Conservation (phyloP, 1,140 invertebrate genomes). For the Apolygus lucorum region DNA sequence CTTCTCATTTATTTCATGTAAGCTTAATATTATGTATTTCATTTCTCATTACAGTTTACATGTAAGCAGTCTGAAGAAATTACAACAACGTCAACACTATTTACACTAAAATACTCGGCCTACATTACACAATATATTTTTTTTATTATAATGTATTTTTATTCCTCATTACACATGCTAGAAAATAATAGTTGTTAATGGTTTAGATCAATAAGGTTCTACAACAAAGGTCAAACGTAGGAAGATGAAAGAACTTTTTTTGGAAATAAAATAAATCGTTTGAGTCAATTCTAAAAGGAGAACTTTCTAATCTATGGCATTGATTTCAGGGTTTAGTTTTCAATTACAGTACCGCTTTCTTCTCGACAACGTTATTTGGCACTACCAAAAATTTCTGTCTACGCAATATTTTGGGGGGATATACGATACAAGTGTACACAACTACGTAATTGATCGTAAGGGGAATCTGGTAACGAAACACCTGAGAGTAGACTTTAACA, state of each 20-base stretch:
- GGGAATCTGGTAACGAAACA: no score
- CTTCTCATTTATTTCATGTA: neutral
- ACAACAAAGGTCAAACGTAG: neutral
- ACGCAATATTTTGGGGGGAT: no score
- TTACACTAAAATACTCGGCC: constrained; percentile 1
- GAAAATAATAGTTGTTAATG: neutral
- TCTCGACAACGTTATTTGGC: no score
- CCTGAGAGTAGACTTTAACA: no score
- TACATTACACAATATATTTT: constrained; percentile 4
- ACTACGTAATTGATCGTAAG: no score
- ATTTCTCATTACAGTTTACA: neutral
- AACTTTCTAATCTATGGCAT: no score
- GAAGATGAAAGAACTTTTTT: neutral
- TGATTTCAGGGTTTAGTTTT: no score
- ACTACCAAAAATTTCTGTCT: no score
- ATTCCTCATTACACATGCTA: neutral
- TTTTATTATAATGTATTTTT: constrained; percentile 4
- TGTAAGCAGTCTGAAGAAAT: constrained; percentile 16
- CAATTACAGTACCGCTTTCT: no score
- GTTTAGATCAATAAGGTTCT: neutral
- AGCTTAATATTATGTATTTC: neutral
- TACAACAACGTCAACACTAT: constrained; percentile 12
- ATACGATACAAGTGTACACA: no score
- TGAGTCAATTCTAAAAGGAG: no score
- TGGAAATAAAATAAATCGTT: neutral